phyloP scores from a whole-genome alignment of 2,888 invertebrate species.

The Homarus gammarus region DNA sequence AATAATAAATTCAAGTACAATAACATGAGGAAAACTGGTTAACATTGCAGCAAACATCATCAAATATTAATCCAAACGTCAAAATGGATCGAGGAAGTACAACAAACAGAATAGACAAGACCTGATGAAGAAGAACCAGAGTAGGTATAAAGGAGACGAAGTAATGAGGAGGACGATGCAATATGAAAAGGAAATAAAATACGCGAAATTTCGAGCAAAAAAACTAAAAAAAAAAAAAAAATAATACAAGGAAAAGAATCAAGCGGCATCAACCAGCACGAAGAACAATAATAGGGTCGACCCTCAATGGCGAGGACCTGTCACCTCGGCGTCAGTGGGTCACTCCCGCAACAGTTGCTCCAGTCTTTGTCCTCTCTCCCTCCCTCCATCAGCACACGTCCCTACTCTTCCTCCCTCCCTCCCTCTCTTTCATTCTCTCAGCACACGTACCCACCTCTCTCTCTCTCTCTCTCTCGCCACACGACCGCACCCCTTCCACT shows the following conservation, averaged over 20 bases:
- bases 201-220: too few relatives aligned
- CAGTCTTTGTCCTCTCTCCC: constrained; percentile 22
- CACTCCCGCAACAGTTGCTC: constrained; percentile 17
- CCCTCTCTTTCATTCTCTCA: not conserved
- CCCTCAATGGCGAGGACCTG: not conserved
- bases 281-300: too few relatives aligned
- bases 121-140: too few relatives aligned
- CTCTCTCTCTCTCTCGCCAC: constrained; percentile 10
- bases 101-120: too few relatives aligned
- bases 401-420: constrained; percentile 10
- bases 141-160: too few relatives aligned
- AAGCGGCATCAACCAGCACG: not conserved
- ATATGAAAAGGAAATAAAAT: too few relatives aligned
- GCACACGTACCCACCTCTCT: not conserved
- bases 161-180: too few relatives aligned
- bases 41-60: too few relatives aligned
- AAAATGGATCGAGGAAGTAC: too few relatives aligned
- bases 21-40: too few relatives aligned
- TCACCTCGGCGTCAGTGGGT: constrained; percentile 18
- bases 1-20: too few relatives aligned
- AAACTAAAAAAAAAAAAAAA: not conserved
- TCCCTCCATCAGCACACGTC: not conserved
- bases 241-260: not conserved
- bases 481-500: not conserved
- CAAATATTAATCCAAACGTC: too few relatives aligned